These are phyloP conservation scores for Podotricha telesiphe DNA, from an alignment of 2,888 invertebrate species.

Conservation along the genomic window DNA sequence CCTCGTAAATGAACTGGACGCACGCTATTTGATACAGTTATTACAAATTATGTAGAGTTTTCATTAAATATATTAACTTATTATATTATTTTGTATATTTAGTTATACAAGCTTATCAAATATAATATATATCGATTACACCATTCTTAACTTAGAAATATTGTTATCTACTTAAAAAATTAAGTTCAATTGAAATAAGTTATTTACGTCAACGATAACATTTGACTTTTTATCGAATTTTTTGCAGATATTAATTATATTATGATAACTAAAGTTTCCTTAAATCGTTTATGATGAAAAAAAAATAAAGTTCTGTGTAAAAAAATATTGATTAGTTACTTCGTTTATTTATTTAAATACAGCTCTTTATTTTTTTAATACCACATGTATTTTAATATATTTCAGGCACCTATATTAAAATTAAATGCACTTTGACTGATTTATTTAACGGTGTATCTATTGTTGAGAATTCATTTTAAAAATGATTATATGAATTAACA, in stretches of 20 bases:
- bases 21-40: constrained; percentile 58
- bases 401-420: too few relatives aligned
- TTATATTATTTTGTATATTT: not conserved
- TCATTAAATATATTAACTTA: not conserved
- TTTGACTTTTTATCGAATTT: not conserved
- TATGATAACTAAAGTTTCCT: not conserved
- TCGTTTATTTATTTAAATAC: too few relatives aligned
- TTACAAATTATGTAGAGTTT: not conserved
- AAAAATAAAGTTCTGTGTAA: not conserved
- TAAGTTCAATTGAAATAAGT: not conserved
- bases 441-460: too few relatives aligned
- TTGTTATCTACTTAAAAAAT: not conserved
- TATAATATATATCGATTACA: not conserved
- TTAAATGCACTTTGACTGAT: too few relatives aligned
- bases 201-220: constrained; percentile 1
- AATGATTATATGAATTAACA: too few relatives aligned
- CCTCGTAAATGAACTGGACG: constrained; percentile 52
- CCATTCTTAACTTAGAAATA: not conserved
- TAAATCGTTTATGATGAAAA: not conserved
- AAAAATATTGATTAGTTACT: not conserved
- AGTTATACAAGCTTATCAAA: too few relatives aligned
- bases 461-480: too few relatives aligned
- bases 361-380: too few relatives aligned
- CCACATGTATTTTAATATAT: too few relatives aligned
- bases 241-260: not conserved